phyloP scores from a whole-genome alignment of 2,888 invertebrate genomes.

The Synergus umbraculus region DNA sequence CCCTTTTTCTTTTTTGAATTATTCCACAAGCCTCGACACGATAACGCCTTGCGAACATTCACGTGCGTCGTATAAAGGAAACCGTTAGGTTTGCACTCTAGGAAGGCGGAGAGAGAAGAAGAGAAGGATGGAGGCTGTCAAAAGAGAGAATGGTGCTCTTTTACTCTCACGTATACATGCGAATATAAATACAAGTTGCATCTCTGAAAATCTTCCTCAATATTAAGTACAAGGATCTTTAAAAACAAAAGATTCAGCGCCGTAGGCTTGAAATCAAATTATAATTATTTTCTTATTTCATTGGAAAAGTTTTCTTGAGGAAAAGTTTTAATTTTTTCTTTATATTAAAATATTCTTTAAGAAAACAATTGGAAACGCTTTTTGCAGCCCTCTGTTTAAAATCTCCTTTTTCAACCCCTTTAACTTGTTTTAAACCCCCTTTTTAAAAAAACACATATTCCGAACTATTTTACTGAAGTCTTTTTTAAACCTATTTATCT shows the following conservation, averaged over 20 bases:
- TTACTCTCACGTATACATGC: background rate
- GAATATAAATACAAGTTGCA: conserved; percentile 1
- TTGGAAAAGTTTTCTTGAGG: background rate
- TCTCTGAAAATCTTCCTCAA: conserved; percentile 20
- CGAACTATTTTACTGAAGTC: no score
- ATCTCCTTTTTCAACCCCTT: no score
- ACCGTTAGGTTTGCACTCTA: conserved; percentile 68
- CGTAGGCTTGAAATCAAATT: no score
- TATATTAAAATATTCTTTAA: no score
- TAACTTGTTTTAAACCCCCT: no score
- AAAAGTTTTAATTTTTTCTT: no score
- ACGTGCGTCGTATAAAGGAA: conserved; percentile 64
- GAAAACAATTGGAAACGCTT: no score
- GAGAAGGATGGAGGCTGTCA: conserved; percentile 33
- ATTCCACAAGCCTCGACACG: conserved; percentile 54
- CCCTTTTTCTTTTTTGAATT: conserved; percentile 45
- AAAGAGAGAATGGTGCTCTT: conserved; percentile 43
- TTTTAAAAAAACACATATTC: no score
- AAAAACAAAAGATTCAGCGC: no score
- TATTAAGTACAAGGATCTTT: background rate
- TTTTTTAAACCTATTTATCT: no score
- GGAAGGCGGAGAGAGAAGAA: conserved; percentile 44
- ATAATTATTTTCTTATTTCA: no score
- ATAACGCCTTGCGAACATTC: conserved; percentile 65
- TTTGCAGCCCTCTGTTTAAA: no score